A percentile compares a stretch with the other conserved stretches of the same genome.
Evolutionary conservation across 2,797 vertebrate genomes (phyloP).

Genomic region (Danio choprae): DNA sequence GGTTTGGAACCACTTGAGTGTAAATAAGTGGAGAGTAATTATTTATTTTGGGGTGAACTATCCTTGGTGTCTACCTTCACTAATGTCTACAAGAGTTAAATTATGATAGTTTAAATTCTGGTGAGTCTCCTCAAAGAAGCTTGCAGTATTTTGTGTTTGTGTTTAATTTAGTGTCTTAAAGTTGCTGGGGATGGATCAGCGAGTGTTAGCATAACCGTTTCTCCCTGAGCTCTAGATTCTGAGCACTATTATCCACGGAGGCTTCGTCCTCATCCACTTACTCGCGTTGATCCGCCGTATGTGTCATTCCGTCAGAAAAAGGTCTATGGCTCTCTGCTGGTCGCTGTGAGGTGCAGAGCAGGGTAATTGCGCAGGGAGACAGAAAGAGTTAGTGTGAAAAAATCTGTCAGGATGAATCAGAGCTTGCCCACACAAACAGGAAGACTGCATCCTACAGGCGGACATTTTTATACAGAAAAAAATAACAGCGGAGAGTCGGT

Average conservation of each 20-base stretch:
- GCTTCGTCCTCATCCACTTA: constrained; percentile 45
- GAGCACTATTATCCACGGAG: constrained; percentile 45
- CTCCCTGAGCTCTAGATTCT: constrained; percentile 37
- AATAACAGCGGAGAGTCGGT: constrained; percentile 6
- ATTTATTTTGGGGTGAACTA: no score
- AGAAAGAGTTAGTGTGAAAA: constrained; percentile 55
- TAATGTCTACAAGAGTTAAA: background rate
- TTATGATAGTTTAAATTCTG: background rate
- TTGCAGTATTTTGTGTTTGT: constrained; percentile 20
- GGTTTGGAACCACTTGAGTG: no score
- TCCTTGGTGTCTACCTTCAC: background rate
- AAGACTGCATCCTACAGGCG: constrained; percentile 52
- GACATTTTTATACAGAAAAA: constrained; percentile 41
- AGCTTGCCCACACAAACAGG: constrained; percentile 61
- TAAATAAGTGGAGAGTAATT: no score
- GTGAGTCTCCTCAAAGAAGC: constrained; percentile 1
- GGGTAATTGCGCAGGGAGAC: constrained; percentile 54
- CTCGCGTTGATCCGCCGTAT: constrained; percentile 38
- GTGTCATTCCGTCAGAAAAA: constrained; percentile 54
- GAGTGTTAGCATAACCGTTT: constrained; percentile 46
- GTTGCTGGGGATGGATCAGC: constrained; percentile 42
- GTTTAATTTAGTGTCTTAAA: constrained; percentile 27
- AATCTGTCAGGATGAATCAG: constrained; percentile 61
- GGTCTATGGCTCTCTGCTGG: constrained; percentile 44
- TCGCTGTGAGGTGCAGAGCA: constrained; percentile 50